A percentile compares a stretch with the other conserved stretches of the same genome.
phyloP scores from a whole-genome alignment of 2,113 vertebrate genomes.

The Pongo pygmaeus region DNA sequence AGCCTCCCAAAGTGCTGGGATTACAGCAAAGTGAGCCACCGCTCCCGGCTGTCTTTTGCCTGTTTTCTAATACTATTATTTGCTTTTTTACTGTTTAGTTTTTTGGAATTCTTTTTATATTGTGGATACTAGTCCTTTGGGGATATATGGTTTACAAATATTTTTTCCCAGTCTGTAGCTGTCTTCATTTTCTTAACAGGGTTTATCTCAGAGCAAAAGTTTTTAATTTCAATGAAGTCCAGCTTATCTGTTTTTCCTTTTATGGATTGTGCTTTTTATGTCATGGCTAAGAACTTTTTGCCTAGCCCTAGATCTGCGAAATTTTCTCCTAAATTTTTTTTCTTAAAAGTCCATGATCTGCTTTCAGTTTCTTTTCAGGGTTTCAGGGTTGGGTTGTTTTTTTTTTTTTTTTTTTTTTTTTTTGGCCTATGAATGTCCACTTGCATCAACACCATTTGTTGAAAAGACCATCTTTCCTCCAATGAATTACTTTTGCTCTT shows the following conservation, averaged over 20 bases:
- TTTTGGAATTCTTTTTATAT: neutral
- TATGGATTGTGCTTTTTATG: neutral
- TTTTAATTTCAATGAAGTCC: neutral
- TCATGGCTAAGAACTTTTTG: neutral
- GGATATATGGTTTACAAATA: neutral
- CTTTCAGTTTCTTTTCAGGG: neutral
- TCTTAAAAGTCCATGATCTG: neutral
- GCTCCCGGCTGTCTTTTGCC: too few relatives aligned
- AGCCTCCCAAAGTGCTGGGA: too few relatives aligned
- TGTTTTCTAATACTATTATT: neutral
- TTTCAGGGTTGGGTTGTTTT: neutral
- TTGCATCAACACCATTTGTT: neutral
- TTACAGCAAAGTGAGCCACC: too few relatives aligned
- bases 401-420: neutral
- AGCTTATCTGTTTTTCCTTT: neutral
- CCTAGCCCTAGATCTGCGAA: neutral
- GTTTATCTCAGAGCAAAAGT: neutral
- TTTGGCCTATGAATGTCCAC: neutral
- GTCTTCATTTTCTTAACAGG: neutral
- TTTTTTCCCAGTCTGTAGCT: neutral
- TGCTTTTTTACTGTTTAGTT: neutral
- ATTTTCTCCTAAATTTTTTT: neutral
- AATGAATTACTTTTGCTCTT: slow-evolving; percentile 1
- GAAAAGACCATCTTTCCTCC: neutral
- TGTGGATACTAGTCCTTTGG: neutral